Evolutionary conservation across 2,888 invertebrate genomes (phyloP).

Genomic region (Drosophila suboccidentalis): DNA sequence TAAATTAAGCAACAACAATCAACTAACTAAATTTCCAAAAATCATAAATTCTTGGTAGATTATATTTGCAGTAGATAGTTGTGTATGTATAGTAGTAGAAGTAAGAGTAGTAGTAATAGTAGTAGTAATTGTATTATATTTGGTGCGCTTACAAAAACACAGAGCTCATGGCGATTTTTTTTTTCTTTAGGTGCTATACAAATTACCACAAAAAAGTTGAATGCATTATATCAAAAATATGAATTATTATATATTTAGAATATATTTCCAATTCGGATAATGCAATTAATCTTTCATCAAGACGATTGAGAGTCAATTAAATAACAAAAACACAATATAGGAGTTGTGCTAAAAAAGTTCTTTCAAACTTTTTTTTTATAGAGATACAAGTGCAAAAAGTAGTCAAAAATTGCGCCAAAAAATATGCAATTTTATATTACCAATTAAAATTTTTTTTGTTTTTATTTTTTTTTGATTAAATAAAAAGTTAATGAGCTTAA

Average conservation of each 20-base stretch:
- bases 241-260: slow-evolving; percentile 68
- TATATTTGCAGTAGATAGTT: slow-evolving; percentile 40
- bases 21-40: slow-evolving; percentile 59
- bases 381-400: slow-evolving; percentile 81
- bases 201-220: slow-evolving; percentile 82
- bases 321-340: slow-evolving; percentile 77
- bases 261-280: slow-evolving; percentile 42
- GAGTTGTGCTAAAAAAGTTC: slow-evolving; percentile 68
- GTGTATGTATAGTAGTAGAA: slow-evolving; percentile 26
- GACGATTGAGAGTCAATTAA: slow-evolving; percentile 60
- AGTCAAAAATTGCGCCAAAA: slow-evolving; percentile 84
- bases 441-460: slow-evolving; percentile 62
- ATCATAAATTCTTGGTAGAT: slow-evolving; percentile 50
- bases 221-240: slow-evolving; percentile 73
- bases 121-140: slow-evolving; percentile 39
- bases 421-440: slow-evolving; percentile 82
- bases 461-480: slow-evolving; percentile 40
- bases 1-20: slow-evolving; percentile 42
- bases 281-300: slow-evolving; percentile 44
- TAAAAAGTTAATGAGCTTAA: slow-evolving; percentile 19
- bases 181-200: slow-evolving; percentile 77
- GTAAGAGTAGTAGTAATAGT: slow-evolving; percentile 21
- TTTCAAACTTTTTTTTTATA: slow-evolving; percentile 45
- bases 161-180: slow-evolving; percentile 58
- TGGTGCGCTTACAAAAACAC: slow-evolving; percentile 76